phyloP scores from a whole-genome alignment of 1,140 invertebrate species.

The Notospermus geniculatus region DNA sequence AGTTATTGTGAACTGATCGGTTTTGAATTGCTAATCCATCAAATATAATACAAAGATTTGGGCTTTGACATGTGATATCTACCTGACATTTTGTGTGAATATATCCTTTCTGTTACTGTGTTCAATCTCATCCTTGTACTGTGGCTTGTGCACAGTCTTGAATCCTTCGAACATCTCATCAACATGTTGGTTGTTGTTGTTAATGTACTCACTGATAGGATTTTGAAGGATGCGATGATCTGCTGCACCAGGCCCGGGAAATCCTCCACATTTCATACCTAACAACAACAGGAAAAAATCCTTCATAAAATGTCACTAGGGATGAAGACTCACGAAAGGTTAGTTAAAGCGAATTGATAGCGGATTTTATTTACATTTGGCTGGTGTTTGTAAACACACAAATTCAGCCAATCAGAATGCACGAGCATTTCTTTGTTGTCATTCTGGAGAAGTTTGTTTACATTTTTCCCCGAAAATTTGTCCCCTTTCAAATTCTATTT shows the following conservation, averaged over 20 bases:
- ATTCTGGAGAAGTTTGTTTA: no score
- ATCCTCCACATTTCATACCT: constrained; percentile 74
- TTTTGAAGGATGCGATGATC: constrained; percentile 60
- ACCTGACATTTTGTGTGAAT: constrained; percentile 82
- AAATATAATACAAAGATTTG: not conserved
- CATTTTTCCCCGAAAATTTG: no score
- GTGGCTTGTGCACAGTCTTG: constrained; percentile 69
- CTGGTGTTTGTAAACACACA: no score
- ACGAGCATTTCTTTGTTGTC: no score
- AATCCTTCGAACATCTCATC: constrained; percentile 78
- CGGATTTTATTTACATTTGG: no score
- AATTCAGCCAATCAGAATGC: no score
- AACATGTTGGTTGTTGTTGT: constrained; percentile 71
- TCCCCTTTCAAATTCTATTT: no score
- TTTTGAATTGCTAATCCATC: not conserved
- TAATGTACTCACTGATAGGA: constrained; percentile 89
- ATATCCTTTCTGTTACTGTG: constrained; percentile 71
- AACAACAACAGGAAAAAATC: not conserved
- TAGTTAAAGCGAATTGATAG: no score
- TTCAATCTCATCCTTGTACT: constrained; percentile 68
- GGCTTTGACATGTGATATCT: not conserved
- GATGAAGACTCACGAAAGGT: no score
- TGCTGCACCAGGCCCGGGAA: constrained; percentile 79
- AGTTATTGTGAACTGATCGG: no score
- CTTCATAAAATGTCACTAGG: no score